A percentile compares a stretch with the other conserved stretches of the same genome.
Evolutionary conservation across 2,888 invertebrate species (phyloP).

Genomic region (Parnassius smintheus): DNA sequence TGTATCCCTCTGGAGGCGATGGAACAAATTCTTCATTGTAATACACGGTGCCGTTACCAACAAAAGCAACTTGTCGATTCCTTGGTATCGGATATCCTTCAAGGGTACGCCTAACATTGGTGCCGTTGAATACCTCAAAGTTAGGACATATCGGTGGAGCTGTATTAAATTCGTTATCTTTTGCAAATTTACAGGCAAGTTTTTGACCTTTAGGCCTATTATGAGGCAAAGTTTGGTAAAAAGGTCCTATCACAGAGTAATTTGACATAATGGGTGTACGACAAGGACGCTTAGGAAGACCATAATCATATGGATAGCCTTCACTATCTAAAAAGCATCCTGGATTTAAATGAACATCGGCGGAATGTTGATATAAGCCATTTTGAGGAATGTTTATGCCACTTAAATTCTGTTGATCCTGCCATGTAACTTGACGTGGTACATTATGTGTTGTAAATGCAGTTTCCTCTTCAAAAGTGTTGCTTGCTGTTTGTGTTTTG

Average conservation of each 20-base stretch:
- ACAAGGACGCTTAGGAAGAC: constrained; percentile 84
- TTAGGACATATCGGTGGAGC: constrained; percentile 61
- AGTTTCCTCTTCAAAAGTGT: constrained; percentile 71
- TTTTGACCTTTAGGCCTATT: constrained; percentile 83
- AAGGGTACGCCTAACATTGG: constrained; percentile 87
- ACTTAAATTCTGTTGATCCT: constrained; percentile 69
- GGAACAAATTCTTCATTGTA: constrained; percentile 83
- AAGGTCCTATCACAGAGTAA: constrained; percentile 72
- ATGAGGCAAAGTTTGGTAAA: constrained; percentile 90
- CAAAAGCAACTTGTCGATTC: constrained; percentile 74
- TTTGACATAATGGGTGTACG: constrained; percentile 71
- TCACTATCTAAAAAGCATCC: constrained; percentile 89
- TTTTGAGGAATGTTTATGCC: constrained; percentile 76
- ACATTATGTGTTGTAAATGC: constrained; percentile 64
- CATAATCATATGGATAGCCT: constrained; percentile 90
- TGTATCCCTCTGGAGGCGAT: constrained; percentile 86
- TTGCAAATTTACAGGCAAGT: constrained; percentile 73
- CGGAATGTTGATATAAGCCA: constrained; percentile 83
- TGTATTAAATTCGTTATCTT: constrained; percentile 73
- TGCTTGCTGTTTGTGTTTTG: constrained; percentile 63
- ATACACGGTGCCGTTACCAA: constrained; percentile 72
- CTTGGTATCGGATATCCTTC: constrained; percentile 88
- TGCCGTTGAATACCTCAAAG: constrained; percentile 69
- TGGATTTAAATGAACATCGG: constrained; percentile 88
- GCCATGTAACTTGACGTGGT: constrained; percentile 80